phyloP scores from a whole-genome alignment of 2,113 vertebrate species.

The Caretta caretta region DNA sequence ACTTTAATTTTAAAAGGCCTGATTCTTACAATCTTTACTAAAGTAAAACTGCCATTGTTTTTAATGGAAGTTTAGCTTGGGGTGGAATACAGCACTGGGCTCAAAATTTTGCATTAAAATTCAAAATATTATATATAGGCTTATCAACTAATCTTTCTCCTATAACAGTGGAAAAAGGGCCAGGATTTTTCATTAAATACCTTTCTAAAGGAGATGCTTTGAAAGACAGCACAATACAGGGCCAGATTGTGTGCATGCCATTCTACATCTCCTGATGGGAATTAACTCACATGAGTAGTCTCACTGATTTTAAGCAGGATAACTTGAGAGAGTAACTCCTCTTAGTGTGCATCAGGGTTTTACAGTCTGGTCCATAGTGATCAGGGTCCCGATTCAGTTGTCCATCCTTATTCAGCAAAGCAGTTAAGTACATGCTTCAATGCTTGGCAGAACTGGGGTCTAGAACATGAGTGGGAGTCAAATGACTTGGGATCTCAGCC shows the following conservation, averaged over 20 bases:
- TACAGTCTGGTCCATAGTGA: neutral
- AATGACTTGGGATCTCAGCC: neutral
- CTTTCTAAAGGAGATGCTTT: neutral
- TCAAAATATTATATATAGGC: neutral
- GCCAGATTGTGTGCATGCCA: neutral
- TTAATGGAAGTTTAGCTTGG: neutral
- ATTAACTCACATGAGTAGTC: too few species aligned
- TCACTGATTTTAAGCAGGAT: too few species aligned
- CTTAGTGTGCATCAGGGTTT: fast-evolving
- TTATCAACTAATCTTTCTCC: neutral
- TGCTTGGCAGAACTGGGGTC: neutral
- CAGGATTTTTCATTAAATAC: neutral
- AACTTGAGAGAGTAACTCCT: neutral
- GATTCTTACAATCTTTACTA: neutral
- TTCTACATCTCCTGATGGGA: too few species aligned
- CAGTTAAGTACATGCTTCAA: neutral
- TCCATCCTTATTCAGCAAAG: neutral
- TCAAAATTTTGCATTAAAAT: neutral
- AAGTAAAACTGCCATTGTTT: neutral
- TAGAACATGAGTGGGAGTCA: neutral
- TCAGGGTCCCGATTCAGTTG: neutral
- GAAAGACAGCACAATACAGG: neutral
- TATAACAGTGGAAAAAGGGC: neutral
- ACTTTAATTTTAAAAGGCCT: neutral
- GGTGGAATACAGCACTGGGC: fast-evolving